Evolutionary conservation across 2,113 vertebrate species (phyloP).

Genomic region (Oreochromis spilurus): DNA sequence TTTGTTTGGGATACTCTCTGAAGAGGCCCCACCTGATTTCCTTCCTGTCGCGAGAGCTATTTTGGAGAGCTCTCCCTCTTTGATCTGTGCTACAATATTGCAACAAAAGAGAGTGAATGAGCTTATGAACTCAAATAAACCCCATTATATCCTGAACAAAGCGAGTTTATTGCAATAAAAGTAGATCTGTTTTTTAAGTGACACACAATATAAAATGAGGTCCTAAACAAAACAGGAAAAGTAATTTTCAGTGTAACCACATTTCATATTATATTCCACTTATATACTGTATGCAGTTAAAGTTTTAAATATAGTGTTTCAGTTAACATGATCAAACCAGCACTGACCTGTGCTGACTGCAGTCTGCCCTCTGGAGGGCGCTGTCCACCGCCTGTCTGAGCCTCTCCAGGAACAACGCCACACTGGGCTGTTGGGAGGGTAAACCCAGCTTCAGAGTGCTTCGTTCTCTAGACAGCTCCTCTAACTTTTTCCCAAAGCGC

Average conservation of each 20-base stretch:
- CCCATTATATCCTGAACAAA: not conserved
- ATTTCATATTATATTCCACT: not conserved
- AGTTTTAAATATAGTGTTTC: not conserved
- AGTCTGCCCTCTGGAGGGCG: constrained; percentile 54
- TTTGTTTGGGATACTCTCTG: constrained; percentile 23
- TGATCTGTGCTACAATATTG: not conserved
- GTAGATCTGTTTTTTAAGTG: not conserved
- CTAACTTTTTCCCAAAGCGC: constrained; percentile 76
- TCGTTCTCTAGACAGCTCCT: constrained; percentile 79
- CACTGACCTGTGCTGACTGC: constrained; percentile 50
- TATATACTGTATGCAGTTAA: not conserved
- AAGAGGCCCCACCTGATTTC: constrained; percentile 37
- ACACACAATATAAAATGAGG: not conserved
- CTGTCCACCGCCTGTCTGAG: constrained; percentile 71
- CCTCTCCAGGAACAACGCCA: constrained; percentile 75
- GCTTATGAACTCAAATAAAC: not conserved
- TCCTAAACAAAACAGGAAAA: not conserved
- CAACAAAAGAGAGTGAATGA: not conserved
- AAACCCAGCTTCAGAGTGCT: constrained; percentile 74
- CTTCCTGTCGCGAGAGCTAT: constrained; percentile 53
- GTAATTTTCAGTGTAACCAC: not conserved
- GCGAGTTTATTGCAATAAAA: not conserved
- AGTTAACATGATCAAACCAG: not conserved
- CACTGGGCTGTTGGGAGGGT: constrained; percentile 80
- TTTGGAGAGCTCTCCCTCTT: not conserved